Evolutionary conservation across 2,797 vertebrate genomes (phyloP).

Genomic region (Gymnodraco acuticeps): DNA sequence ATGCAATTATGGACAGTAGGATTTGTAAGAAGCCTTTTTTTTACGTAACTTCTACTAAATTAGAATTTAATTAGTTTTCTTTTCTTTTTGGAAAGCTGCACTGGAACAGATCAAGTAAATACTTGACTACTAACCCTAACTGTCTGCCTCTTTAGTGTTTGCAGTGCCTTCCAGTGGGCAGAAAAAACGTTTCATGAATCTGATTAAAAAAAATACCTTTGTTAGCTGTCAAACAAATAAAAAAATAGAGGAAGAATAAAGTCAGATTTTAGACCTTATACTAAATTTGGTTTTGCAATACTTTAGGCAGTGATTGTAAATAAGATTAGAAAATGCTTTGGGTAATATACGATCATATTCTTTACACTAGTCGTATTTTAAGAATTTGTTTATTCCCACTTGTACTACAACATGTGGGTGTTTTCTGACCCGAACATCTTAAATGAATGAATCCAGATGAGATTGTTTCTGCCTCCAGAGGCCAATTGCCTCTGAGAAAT

Average conservation of each 20-base stretch:
- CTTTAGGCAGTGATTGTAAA: conserved; percentile 8
- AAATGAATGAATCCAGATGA: conserved; percentile 14
- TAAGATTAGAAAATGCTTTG: conserved; percentile 7
- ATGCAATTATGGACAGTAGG: conserved; percentile 8
- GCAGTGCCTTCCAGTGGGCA: conserved; percentile 16
- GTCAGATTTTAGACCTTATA: neutral
- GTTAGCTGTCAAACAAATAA: neutral
- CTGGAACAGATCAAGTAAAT: conserved; percentile 10
- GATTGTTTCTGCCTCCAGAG: conserved; percentile 43
- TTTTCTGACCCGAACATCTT: too few relatives aligned
- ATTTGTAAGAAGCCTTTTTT: conserved; percentile 3
- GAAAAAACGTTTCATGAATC: too few relatives aligned
- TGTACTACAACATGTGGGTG: too few relatives aligned
- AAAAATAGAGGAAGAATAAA: neutral
- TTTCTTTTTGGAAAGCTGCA: conserved; percentile 44
- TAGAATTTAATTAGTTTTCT: conserved; percentile 13
- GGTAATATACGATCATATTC: conserved; percentile 22
- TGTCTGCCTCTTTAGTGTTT: neutral
- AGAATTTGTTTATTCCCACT: conserved; percentile 2
- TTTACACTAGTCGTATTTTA: conserved; percentile 25
- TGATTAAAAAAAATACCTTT: neutral
- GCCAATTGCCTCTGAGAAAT: conserved; percentile 32
- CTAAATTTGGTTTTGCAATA: conserved; percentile 1
- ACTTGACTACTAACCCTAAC: too few relatives aligned
- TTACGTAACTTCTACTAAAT: conserved; percentile 1